Conservation (phyloP, 2,888 invertebrate species). For the Aproaerema taeniolella region DNA sequence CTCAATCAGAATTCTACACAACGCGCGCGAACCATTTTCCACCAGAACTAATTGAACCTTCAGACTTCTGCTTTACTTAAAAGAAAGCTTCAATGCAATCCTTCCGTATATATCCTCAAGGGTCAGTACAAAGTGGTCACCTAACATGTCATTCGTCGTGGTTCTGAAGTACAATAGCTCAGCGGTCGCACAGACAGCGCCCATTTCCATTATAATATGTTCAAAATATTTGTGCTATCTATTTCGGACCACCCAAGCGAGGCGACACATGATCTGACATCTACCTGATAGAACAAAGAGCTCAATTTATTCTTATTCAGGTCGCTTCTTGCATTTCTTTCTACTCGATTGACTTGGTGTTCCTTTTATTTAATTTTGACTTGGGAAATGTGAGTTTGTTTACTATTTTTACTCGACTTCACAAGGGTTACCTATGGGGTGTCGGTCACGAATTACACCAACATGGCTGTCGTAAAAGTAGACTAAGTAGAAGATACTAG, state of each 20-base stretch:
- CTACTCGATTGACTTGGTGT: constrained; percentile 21
- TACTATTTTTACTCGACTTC: too few relatives aligned
- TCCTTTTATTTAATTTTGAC: constrained; percentile 2
- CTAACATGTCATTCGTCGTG: constrained; percentile 59
- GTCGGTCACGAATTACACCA: too few relatives aligned
- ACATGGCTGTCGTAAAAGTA: too few relatives aligned
- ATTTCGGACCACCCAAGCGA: constrained; percentile 64
- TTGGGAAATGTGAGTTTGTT: constrained; percentile 1
- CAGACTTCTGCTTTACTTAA: too few relatives aligned
- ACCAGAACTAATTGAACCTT: too few relatives aligned
- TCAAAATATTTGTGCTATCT: constrained; percentile 68
- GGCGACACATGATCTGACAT: constrained; percentile 57
- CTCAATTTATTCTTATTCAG: constrained; percentile 47
- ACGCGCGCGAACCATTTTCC: constrained; percentile 38
- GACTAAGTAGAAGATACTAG: too few relatives aligned
- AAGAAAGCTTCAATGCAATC: too few relatives aligned
- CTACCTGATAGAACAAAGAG: constrained; percentile 65
- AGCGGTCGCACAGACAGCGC: constrained; percentile 46
- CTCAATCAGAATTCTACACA: constrained; percentile 53
- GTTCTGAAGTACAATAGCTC: constrained; percentile 49
- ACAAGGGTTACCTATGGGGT: too few relatives aligned
- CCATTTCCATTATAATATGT: constrained; percentile 71
- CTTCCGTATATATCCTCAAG: constrained; percentile 3
- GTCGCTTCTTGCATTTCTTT: constrained; percentile 24
- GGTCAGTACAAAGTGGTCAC: constrained; percentile 28